Evolutionary conservation across 35 echinoderm and acorn worm genomes (phyloP).

Genomic region (Ophiothrix spiculata): DNA sequence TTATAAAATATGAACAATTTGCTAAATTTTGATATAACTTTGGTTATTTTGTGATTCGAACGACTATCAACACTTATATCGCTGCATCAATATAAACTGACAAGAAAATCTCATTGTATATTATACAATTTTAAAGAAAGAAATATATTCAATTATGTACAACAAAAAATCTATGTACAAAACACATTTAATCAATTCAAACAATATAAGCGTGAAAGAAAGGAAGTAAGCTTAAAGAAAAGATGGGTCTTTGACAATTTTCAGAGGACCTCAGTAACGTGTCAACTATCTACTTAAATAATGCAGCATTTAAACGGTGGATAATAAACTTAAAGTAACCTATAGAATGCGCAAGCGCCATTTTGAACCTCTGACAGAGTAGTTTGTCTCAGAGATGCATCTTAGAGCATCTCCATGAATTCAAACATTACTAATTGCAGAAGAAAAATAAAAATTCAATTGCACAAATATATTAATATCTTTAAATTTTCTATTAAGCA

Average conservation of each 20-base stretch:
- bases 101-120: not conserved
- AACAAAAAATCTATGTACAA: not conserved
- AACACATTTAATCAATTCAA: not conserved
- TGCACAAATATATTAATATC: too few species aligned
- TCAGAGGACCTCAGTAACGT: not conserved
- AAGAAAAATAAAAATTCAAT: too few species aligned
- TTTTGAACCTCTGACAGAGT: not conserved
- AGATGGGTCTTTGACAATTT: not conserved
- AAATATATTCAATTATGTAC: not conserved
- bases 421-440: too few species aligned
- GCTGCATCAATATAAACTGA: not conserved
- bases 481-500: too few species aligned
- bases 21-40: not conserved
- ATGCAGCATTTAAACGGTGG: slow-evolving; percentile 2
- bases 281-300: not conserved
- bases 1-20: not conserved
- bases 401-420: not conserved
- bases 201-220: not conserved
- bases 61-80: not conserved
- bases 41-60: not conserved
- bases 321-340: not conserved
- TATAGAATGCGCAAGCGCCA: not conserved
- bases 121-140: not conserved
- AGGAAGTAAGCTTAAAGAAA: not conserved
- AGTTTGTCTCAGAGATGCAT: not conserved